Evolutionary conservation across 2,888 invertebrate species (phyloP).

Genomic region (Phymatocera aterrima): DNA sequence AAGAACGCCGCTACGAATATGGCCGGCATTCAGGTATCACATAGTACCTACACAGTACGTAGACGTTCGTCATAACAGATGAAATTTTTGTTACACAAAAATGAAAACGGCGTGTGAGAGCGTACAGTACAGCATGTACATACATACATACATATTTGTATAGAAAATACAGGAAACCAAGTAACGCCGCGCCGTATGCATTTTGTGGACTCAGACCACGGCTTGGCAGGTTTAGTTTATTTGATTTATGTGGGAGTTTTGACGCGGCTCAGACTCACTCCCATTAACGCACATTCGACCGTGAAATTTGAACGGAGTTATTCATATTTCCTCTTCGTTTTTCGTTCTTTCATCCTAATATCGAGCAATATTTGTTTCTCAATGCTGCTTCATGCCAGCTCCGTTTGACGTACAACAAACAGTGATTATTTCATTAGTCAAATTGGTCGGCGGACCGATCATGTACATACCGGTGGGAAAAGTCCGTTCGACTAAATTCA

Average conservation of each 20-base stretch:
- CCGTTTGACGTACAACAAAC: conserved; percentile 25
- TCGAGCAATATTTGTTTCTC: conserved; percentile 27
- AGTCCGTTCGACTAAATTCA: neutral
- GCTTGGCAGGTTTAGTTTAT: conserved; percentile 24
- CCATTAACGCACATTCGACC: conserved; percentile 30
- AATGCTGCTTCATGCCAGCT: conserved; percentile 7
- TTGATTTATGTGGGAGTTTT: conserved; percentile 44
- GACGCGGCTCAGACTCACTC: conserved; percentile 25
- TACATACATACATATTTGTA: no score
- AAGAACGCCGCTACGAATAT: neutral
- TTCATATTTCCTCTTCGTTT: neutral
- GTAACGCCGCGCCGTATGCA: neutral
- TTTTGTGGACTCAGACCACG: neutral
- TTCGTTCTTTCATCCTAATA: no score
- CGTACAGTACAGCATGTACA: neutral
- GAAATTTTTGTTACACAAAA: neutral
- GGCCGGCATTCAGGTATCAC: no score
- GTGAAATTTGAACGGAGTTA: conserved; percentile 22
- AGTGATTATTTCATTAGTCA: conserved; percentile 17
- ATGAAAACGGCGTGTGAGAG: neutral
- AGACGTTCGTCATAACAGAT: neutral
- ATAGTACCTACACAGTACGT: neutral
- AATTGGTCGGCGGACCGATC: no score
- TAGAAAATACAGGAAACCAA: neutral
- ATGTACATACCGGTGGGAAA: no score